These are phyloP conservation scores for Sebastes miniatus DNA, from an alignment of 2,797 vertebrate species.

Conservation along the genomic window DNA sequence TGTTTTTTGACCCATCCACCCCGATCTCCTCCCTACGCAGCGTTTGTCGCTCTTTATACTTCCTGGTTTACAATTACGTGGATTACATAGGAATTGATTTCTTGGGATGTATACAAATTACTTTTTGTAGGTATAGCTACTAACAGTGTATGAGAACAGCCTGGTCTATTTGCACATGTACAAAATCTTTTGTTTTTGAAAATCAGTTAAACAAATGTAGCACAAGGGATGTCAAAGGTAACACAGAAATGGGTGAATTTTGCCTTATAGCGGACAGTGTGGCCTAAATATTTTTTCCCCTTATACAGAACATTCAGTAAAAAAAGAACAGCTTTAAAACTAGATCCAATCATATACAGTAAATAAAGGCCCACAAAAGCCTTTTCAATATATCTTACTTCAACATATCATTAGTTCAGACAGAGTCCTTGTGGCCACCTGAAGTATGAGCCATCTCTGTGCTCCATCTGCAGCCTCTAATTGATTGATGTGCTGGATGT, in stretches of 20 bases:
- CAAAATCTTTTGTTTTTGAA: not conserved
- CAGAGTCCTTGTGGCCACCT: not conserved
- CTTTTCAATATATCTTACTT: not conserved
- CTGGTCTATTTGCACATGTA: not conserved
- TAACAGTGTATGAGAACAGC: too few relatives aligned
- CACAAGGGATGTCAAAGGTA: not conserved
- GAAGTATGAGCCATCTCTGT: not conserved
- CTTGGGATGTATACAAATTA: too few relatives aligned
- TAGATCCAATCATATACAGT: not conserved
- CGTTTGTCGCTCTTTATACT: too few relatives aligned
- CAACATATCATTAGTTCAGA: not conserved
- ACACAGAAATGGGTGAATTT: not conserved
- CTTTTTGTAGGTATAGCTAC: too few relatives aligned
- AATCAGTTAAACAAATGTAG: not conserved
- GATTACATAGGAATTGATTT: too few relatives aligned
- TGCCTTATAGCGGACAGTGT: not conserved
- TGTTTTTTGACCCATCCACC: too few relatives aligned
- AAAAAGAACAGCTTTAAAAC: not conserved
- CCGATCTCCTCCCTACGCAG: too few relatives aligned
- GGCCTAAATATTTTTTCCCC: not conserved
- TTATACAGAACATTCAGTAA: not conserved
- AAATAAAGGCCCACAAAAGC: not conserved
- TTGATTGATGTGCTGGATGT: not conserved
- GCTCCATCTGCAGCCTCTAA: slow-evolving; percentile 9
- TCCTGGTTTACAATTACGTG: too few relatives aligned